Evolutionary conservation across 2,888 invertebrate genomes (phyloP).

Genomic region (Campoplex capitator): DNA sequence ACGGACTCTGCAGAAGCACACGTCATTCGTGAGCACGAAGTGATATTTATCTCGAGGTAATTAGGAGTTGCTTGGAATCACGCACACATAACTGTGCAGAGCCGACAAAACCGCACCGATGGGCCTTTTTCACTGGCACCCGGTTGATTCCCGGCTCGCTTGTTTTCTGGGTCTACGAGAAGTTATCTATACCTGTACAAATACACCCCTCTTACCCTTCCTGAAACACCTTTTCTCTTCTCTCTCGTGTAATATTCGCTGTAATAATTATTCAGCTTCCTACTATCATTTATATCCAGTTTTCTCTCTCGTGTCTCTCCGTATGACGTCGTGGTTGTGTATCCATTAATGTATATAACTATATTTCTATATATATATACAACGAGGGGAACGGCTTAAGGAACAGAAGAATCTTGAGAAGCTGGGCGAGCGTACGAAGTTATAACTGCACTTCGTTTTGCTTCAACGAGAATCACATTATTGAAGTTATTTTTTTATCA

Average conservation of each 20-base stretch:
- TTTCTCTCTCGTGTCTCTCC: conserved; percentile 45
- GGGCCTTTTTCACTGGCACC: conserved; percentile 69
- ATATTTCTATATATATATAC: conserved; percentile 4
- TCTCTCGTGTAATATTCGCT: conserved; percentile 71
- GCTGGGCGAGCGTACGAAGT: conserved; percentile 43
- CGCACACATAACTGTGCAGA: conserved; percentile 68
- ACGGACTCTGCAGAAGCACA: conserved; percentile 80
- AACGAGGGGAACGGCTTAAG: conserved; percentile 36
- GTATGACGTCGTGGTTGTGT: conserved; percentile 40
- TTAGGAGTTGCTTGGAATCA: conserved; percentile 81
- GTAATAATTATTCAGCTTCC: conserved; percentile 75
- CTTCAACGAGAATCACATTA: conserved; percentile 60
- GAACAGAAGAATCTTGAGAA: conserved; percentile 50
- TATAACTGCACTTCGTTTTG: conserved; percentile 55
- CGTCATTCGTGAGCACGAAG: conserved; percentile 79
- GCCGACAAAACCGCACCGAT: conserved; percentile 51
- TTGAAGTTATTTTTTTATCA: conserved; percentile 43
- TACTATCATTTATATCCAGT: conserved; percentile 71
- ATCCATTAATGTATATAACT: conserved; percentile 4
- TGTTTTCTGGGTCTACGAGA: conserved; percentile 53
- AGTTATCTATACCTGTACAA: conserved; percentile 25
- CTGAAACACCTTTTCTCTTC: conserved; percentile 48
- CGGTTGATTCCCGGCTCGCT: conserved; percentile 59
- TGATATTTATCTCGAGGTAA: conserved; percentile 82
- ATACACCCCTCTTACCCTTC: conserved; percentile 40